These are phyloP conservation scores for Amphimedon queenslandica DNA, from an alignment of 37 sponge, comb jelly and placozoan genomes.

Conservation along the genomic window DNA sequence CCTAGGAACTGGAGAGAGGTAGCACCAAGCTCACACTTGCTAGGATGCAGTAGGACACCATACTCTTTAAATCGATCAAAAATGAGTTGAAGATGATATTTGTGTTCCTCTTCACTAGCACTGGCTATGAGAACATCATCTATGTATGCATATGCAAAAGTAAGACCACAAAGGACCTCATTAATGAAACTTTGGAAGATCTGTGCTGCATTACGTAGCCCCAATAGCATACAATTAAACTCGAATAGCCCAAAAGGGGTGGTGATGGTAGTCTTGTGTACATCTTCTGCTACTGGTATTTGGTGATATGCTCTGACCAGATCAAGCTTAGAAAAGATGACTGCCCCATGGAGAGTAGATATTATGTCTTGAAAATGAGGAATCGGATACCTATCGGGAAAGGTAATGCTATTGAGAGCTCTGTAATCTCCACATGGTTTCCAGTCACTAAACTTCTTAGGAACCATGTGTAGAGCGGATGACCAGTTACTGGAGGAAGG, in stretches of 20 bases:
- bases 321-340: too few species aligned
- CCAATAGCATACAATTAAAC: too few species aligned
- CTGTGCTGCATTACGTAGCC: neutral
- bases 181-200: neutral
- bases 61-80: neutral
- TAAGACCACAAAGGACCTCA: neutral
- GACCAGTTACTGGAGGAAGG: too few species aligned
- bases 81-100: neutral
- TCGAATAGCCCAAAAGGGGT: too few species aligned
- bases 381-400: neutral
- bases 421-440: too few species aligned
- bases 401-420: too few species aligned
- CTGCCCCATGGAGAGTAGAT: too few species aligned
- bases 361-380: neutral
- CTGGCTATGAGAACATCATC: neutral
- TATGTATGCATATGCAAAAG: neutral
- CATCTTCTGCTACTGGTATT: too few species aligned
- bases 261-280: too few species aligned
- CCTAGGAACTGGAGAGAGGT: neutral
- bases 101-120: constrained; percentile 3
- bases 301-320: too few species aligned
- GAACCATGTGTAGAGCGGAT: too few species aligned
- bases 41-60: neutral
- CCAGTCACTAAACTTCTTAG: too few species aligned
- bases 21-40: constrained; percentile 4